Base-by-base conservation (phyloP, 1,140 invertebrate species). In the Pygmarrhopalites habei region DNA sequence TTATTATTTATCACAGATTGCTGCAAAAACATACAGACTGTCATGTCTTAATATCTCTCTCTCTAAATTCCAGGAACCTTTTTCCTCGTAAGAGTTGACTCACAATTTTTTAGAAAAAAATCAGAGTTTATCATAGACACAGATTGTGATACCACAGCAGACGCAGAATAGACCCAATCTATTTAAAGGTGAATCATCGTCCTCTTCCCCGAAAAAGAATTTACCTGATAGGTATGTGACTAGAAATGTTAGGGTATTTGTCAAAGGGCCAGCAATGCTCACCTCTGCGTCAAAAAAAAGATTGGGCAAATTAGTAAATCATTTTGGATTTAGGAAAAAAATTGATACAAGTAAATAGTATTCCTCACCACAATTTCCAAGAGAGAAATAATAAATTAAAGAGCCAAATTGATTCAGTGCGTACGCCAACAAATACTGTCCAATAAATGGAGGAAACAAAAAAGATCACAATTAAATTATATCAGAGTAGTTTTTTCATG, bases 231-330 rank as follows among this genome's bases (percentile, higher is more conserved):
- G 43, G 12, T 72, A 74, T 2, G 77, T 78, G 62, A 77, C 76
- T 17, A 78, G 68, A 43, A 79, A 77, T 12, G 77, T 77, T 17
- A 79, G 60, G 15, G 77, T 75, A 67, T 78, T 78, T 26, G 76
- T 76, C 10, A 79, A 66, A 7, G 77, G 77, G 26, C 77, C 76
- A 25, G 77, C 77, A 17, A 78, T 60, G 4, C 75, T 75, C 28
- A 79, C 66, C 60, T 78, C 77, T 76, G 66, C 46, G n/a, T n/a
- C n/a, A n/a, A n/a, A n/a, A n/a, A 74, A 72, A 63, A 62, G 28
- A 64, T 49, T 52, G 7, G 29, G 25, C 19, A 51, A 59, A 28
- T 10, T 56, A 5, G 23, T 41, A 41, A 41, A 26, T 29, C n/a
- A 57, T 19, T 5, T 56, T 56, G n/a, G 5, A 21, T 56, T 56